These are phyloP conservation scores for Atherinosoma microstoma DNA, from an alignment of 2,797 vertebrate species.

Conservation along the genomic window DNA sequence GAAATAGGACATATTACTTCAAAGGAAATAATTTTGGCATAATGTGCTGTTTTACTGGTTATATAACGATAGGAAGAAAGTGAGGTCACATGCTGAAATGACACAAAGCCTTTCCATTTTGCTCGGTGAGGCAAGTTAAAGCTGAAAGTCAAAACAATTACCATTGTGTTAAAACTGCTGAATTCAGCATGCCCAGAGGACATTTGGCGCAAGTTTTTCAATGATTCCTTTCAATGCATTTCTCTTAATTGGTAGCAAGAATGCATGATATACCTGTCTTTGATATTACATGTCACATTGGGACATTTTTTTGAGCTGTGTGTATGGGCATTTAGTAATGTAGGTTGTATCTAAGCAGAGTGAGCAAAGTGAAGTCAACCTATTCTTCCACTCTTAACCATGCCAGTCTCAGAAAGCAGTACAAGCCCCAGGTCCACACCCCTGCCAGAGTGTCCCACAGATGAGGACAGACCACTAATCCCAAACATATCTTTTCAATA, in stretches of 20 bases:
- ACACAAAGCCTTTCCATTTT: constrained; percentile 55
- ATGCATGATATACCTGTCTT: not conserved
- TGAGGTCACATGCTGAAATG: constrained; percentile 54
- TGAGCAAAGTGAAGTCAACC: constrained; percentile 30
- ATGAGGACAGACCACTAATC: constrained; percentile 64
- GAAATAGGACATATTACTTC: constrained; percentile 59
- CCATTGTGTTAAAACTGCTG: constrained; percentile 40
- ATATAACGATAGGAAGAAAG: constrained; percentile 43
- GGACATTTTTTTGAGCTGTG: constrained; percentile 15
- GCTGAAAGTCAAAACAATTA: constrained; percentile 38
- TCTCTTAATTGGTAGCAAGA: constrained; percentile 31
- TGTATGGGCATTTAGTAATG: constrained; percentile 1
- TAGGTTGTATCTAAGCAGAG: constrained; percentile 19
- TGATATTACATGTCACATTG: constrained; percentile 5
- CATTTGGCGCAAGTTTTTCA: constrained; percentile 34
- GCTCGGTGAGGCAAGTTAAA: constrained; percentile 47
- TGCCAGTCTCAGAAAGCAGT: constrained; percentile 17
- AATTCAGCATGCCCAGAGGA: constrained; percentile 31
- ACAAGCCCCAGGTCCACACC: constrained; percentile 15
- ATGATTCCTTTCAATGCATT: constrained; percentile 15
- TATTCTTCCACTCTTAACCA: constrained; percentile 46
- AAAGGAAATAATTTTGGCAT: constrained; percentile 51
- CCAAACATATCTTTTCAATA: constrained; percentile 78
- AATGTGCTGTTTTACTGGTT: constrained; percentile 51
- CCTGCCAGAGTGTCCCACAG: constrained; percentile 31